Base-by-base conservation (phyloP, 1,140 invertebrate genomes). In the Propsilocerus akamusi region DNA sequence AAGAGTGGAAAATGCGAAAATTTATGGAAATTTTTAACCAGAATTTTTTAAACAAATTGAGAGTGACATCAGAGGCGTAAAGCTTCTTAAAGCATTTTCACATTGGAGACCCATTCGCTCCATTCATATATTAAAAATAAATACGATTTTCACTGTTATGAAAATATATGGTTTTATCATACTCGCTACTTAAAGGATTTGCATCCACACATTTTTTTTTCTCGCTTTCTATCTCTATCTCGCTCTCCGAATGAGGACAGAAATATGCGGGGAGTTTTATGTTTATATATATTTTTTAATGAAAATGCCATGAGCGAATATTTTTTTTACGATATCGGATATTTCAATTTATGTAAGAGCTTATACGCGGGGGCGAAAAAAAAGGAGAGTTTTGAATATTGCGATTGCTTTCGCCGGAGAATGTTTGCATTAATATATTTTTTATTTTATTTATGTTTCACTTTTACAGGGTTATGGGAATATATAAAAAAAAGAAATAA, bases 141-240 rank as follows among this genome's bases (percentile, higher is more conserved):
- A n/a, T 37, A 3, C 7, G 14, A 2, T 37, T 17, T 4, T 41
- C 14, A 20, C 34, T 41, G 34, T 41, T 41, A 41, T 41, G 34
- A 41, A 41, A 41, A 41, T 41, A 41, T 41, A 41, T 41, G 34
- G 34, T 41, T 41, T 41, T 41, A 41, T 41, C 34, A 41, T 41
- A 41, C 22, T 41, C 22, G 34, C 34, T 41, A 41, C 34, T 41
- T 41, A 17, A 17, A 14, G 34, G 34, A 41, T 41, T 41, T 41
- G 14, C 34, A 41, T 41, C 34, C 22, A 14, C 5, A n/a, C n/a
- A n/a, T n/a, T n/a, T n/a, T n/a, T n/a, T n/a, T n/a, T 7, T 7
- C 28, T 11, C 10, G 10, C 28, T 30, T 11, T 30, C 10, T 11
- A 11, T 30, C 28, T 30, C 28, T n/a, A 30, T 30, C n/a, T 30